Conservation (phyloP, 2,797 vertebrate species). For the Leptoclinus maculatus region DNA sequence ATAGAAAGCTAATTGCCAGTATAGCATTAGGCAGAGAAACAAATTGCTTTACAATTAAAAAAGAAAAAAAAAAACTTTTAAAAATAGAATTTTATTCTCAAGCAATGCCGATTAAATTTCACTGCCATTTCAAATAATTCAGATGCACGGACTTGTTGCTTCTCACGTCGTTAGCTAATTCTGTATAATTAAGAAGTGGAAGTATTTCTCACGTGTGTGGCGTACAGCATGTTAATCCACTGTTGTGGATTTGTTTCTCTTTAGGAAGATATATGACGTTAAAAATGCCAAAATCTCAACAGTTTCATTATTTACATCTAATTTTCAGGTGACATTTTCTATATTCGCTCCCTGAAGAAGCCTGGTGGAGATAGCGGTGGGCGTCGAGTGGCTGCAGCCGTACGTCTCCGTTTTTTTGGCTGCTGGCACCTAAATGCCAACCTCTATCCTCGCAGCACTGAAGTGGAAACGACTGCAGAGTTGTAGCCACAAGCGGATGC, state of each 20-base stretch:
- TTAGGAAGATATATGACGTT: background rate
- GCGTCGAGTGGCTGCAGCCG: constrained; percentile 42
- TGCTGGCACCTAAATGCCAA: constrained; percentile 69
- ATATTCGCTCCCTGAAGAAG: constrained; percentile 42
- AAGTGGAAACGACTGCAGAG: constrained; percentile 43
- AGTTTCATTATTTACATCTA: constrained; percentile 49
- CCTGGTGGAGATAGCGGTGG: constrained; percentile 45
- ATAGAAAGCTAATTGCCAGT: constrained; percentile 28
- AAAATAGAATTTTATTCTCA: background rate
- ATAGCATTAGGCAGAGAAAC: constrained; percentile 19
- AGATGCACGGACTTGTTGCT: background rate
- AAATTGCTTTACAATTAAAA: constrained; percentile 5
- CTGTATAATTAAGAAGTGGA: constrained; percentile 12
- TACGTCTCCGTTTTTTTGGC: constrained; percentile 53
- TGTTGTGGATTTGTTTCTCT: background rate
- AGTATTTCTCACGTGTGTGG: background rate
- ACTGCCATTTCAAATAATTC: constrained; percentile 6
- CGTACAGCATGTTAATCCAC: background rate
- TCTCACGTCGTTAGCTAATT: background rate
- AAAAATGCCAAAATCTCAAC: constrained; percentile 25
- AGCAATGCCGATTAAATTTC: background rate
- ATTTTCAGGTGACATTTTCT: constrained; percentile 62
- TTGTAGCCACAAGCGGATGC: constrained; percentile 37
- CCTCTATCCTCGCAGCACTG: constrained; percentile 33
- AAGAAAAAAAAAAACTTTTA: constrained; percentile 1